Evolutionary conservation across 1,140 invertebrate species (phyloP).

Genomic region (Trichogramma pretiosum): DNA sequence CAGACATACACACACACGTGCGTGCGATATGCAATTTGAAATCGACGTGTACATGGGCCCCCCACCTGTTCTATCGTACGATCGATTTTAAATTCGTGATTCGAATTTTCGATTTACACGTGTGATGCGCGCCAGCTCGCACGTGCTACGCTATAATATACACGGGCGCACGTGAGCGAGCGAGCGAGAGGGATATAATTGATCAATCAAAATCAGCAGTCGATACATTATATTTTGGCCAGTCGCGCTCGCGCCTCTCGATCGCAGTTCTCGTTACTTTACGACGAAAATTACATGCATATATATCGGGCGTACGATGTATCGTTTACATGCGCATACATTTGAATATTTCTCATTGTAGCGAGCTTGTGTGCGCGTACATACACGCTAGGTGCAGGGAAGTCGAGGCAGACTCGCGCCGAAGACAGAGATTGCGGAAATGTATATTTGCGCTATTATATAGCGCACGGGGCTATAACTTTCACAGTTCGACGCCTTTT

Average conservation of each 20-base stretch:
- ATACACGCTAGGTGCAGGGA: too few species aligned
- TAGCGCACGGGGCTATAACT: background rate
- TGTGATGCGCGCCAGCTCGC: too few species aligned
- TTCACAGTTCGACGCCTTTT: slow-evolving; percentile 9
- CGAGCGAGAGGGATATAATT: slow-evolving; percentile 16
- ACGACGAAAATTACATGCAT: too few species aligned
- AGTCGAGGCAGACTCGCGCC: too few species aligned
- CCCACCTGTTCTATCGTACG: background rate
- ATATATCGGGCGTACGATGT: too few species aligned
- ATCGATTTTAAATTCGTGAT: slow-evolving; percentile 13
- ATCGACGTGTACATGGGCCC: background rate
- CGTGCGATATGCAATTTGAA: slow-evolving; percentile 5
- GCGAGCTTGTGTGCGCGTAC: background rate
- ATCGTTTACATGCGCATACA: too few species aligned
- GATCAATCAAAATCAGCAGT: slow-evolving; percentile 18
- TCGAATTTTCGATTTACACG: slow-evolving; percentile 12
- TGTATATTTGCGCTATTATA: background rate
- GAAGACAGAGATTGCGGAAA: too few species aligned
- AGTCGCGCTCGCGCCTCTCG: too few species aligned
- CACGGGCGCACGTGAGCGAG: background rate
- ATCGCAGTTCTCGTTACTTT: too few species aligned
- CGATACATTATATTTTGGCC: too few species aligned
- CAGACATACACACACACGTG: slow-evolving; percentile 8
- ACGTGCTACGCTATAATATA: too few species aligned
- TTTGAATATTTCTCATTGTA: too few species aligned